These are phyloP conservation scores for Thripadectes ignobilis DNA, from an alignment of 2,797 vertebrate genomes.

Conservation along the genomic window DNA sequence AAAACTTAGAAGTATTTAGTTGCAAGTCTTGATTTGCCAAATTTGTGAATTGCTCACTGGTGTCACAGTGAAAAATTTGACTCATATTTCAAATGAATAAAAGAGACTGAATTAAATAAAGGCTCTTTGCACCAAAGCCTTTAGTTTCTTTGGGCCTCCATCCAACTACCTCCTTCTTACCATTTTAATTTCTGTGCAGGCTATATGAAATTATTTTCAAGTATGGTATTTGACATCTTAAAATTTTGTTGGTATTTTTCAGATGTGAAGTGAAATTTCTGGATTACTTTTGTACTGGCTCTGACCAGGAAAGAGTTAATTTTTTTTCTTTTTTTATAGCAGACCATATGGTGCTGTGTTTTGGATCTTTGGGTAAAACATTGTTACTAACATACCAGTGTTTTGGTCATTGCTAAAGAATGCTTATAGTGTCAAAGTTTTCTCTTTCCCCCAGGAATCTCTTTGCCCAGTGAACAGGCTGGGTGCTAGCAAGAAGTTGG, in stretches of 20 bases:
- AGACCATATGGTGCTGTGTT: neutral
- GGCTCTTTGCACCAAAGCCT: accelerated
- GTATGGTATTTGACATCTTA: neutral
- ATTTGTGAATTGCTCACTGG: neutral
- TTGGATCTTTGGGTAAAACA: neutral
- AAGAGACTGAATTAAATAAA: neutral
- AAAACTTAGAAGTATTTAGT: neutral
- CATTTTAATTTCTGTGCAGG: neutral
- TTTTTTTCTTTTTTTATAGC: neutral
- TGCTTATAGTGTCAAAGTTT: neutral
- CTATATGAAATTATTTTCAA: neutral
- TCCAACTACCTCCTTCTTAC: neutral
- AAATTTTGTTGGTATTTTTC: neutral
- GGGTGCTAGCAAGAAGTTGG: neutral
- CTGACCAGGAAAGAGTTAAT: neutral
- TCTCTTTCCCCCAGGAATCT: neutral
- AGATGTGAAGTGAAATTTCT: neutral
- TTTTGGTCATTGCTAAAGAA: neutral
- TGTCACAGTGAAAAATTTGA: neutral
- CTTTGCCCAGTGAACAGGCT: neutral
- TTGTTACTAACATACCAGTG: neutral
- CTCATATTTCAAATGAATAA: neutral
- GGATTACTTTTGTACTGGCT: neutral
- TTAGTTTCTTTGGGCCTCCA: neutral
- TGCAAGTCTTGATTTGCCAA: neutral